Evolutionary conservation across 2,888 invertebrate species (phyloP), one percentile per base, ranked within the genome.

Genomic region (Amiota mariae): DNA sequence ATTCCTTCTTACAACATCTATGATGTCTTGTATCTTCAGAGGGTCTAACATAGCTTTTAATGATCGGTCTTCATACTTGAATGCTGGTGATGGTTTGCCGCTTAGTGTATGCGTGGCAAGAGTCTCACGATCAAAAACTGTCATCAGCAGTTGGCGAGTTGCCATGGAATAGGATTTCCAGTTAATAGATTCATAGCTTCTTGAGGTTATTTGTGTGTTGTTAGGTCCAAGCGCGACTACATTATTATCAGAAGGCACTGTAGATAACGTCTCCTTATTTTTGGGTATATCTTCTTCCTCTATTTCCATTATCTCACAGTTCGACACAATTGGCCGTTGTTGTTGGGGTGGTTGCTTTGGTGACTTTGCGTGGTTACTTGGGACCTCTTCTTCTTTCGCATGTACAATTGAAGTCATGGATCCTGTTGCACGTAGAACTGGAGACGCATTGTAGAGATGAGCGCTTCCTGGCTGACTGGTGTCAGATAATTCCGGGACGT

Each of bases 41-140:
- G 92, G 91, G 81, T 93, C 91, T 24, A 93, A 88, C 78, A 84
- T 87, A 36, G 85, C 74, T 72, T 90, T 90, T 0, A 86, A 68
- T 3, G 90, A 90, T 68, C 89, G 89, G 1, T 82, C 78, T 18
- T 87, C 86, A 75, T 87, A 87, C 73, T 87, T 88, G 56, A 90
- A 90, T 0, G 90, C 90, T 8, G 93, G 93, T 8, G 93, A 93
- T 49, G 91, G 91, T 78, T 92, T 92, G 10, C 93, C 93, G 0
- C 92, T 93, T 75, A 93, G 88, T 0, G 92, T 92, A 80, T 93
- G 93, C 0, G 93, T 92, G 12, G 93, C 93, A 72, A 93, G 82
- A 0, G 91, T 90, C 66, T 92, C 91, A 70, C 93, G 90, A 47
- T 92, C 90, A 82, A 93, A 93, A n/a, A 92, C 86, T 0, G 91